Evolutionary conservation across 92 coral and sea anemone genomes (phyloP), one percentile per base, ranked within the genome.

Genomic region (Palythoa heliodiscus): DNA sequence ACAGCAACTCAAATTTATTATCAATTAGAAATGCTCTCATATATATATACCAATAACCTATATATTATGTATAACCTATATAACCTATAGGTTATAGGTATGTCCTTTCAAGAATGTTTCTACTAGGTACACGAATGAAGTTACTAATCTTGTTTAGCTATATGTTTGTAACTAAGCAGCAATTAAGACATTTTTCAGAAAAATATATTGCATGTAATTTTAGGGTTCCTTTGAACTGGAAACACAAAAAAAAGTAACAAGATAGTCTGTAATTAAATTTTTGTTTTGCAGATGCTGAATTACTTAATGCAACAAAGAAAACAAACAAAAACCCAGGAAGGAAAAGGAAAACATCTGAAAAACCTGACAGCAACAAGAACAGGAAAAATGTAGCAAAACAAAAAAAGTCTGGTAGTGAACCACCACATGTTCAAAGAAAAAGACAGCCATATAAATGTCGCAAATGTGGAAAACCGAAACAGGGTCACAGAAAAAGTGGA

Each of bases 401-500:
- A 48, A 73, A 73, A 14, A 73, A 50, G 78, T 73, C 78, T 73
- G 60, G 10, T 73, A 16, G 47, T 73, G 61, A 60, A 73, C 5
- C 61, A 73, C 82, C 39, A 43, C 71, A 38, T 57, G 74, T 70
- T 85, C 22, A 11, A 57, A 53, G 47, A 61, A 85, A 75, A 85
- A 43, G 73, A 63, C 67, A 61, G 47, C 61, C 14, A 2, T 50
- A 75, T 16, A 68, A 60, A 39, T 86, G 77, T 39, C 60, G 48
- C 3, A 86, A 76, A 64, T 86, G 88, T 77, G 84, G 84, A 38
- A 86, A 86, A 50, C 88, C 88, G 38, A 74, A 68, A 66, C 70
- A 77, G 48, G 88, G 88, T 25, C 88, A 85, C 5, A 19, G 14
- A 52, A 71, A 74, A 54, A 75, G 54, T 10, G 78, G 78, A 74